A percentile compares a stretch with the other conserved stretches of the same genome.
Evolutionary conservation across 2,888 invertebrate species (phyloP).

Genomic region (Lithophane ornitopus): DNA sequence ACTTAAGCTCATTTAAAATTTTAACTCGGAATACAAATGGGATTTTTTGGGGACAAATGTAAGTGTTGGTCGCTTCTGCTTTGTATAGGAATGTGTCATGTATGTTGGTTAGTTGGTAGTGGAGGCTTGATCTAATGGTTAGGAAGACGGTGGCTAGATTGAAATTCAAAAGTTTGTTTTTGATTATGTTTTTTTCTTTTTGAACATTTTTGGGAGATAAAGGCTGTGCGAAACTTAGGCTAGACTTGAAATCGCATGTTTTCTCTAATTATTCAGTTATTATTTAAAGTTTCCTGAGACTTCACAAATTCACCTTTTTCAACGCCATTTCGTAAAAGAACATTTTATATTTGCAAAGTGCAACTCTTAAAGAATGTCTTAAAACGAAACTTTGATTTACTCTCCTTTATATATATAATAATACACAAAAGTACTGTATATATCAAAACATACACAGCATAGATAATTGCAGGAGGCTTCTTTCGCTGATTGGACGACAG

Average conservation of each 20-base stretch:
- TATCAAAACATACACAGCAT: conserved; percentile 32
- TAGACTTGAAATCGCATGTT: not conserved
- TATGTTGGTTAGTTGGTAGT: conserved; percentile 16
- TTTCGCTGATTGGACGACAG: conserved; percentile 59
- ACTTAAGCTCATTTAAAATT: conserved; percentile 80
- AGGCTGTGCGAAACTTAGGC: not conserved
- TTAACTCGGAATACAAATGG: conserved; percentile 69
- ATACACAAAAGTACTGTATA: not conserved
- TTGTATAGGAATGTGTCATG: conserved; percentile 2
- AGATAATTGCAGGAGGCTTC: conserved; percentile 54
- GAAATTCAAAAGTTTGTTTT: not conserved
- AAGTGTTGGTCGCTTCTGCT: conserved; percentile 56
- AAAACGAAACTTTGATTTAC: not conserved
- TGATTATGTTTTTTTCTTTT: not conserved
- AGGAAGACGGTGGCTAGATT: not conserved
- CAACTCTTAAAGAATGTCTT: not conserved
- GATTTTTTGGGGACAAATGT: conserved; percentile 61
- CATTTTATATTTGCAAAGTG: not conserved
- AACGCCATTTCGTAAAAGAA: not conserved
- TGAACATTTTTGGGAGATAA: not conserved
- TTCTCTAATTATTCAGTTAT: no score
- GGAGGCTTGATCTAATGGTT: not conserved
- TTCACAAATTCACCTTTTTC: not conserved
- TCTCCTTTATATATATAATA: not conserved
- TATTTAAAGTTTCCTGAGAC: not conserved